Conservation (phyloP, 2,113 vertebrate species). For the Melanotaenia duboulayi region DNA sequence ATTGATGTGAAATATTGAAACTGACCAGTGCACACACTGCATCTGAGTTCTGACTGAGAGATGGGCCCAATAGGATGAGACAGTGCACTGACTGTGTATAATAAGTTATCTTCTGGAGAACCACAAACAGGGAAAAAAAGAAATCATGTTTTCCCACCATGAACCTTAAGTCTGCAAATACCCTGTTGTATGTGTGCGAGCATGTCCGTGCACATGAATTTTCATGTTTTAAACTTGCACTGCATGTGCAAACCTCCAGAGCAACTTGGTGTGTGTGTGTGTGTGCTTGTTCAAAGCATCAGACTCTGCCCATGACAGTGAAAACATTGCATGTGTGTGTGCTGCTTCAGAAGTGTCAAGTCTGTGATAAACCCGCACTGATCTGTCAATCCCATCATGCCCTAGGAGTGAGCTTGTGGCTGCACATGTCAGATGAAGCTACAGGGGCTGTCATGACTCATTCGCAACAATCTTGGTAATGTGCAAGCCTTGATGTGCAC, state of each 20-base stretch:
- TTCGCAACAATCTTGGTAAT: constrained; percentile 47
- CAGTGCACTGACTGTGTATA: constrained; percentile 60
- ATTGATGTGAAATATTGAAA: constrained; percentile 65
- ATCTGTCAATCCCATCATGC: constrained; percentile 68
- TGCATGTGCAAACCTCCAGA: constrained; percentile 6
- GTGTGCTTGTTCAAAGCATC: constrained; percentile 14
- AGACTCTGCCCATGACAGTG: constrained; percentile 37
- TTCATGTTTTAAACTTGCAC: constrained; percentile 5
- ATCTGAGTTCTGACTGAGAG: constrained; percentile 54
- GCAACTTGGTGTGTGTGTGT: constrained; percentile 3
- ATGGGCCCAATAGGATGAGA: constrained; percentile 44
- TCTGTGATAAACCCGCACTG: constrained; percentile 68
- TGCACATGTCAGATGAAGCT: constrained; percentile 65
- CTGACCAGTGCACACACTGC: constrained; percentile 55
- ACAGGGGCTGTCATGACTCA: constrained; percentile 66
- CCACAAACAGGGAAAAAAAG: constrained; percentile 11
- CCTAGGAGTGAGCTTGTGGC: constrained; percentile 65
- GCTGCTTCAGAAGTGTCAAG: constrained; percentile 66
- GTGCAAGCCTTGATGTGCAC: constrained; percentile 11
- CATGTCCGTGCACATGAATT: neutral
- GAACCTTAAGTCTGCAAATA: constrained; percentile 15
- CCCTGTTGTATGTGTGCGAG: neutral
- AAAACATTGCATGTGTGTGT: constrained; percentile 20
- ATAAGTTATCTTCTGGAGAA: constrained; percentile 49
- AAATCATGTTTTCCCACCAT: constrained; percentile 30